These are phyloP conservation scores for Cacoxenus indagator DNA, from an alignment of 2,888 invertebrate genomes.

Conservation along the genomic window DNA sequence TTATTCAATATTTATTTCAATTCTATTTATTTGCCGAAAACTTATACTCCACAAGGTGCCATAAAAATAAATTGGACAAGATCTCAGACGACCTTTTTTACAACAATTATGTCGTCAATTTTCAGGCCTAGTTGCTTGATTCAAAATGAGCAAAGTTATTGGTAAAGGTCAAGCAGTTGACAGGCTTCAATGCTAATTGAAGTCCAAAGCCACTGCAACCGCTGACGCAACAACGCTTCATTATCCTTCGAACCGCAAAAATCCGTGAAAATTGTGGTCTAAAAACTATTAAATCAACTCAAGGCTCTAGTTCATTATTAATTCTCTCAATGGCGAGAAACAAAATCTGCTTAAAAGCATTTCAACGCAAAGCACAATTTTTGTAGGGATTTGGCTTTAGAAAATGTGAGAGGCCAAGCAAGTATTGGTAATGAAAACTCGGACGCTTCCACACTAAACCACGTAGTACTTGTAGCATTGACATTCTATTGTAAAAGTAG, in stretches of 20 bases:
- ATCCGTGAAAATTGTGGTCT: background rate
- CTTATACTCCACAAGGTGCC: background rate
- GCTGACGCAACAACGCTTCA: too few relatives aligned
- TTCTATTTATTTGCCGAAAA: background rate
- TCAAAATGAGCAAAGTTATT: background rate
- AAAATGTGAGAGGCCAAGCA: too few relatives aligned
- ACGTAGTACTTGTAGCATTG: too few relatives aligned
- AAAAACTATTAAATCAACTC: background rate
- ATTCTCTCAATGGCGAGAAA: too few relatives aligned
- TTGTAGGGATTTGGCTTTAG: background rate
- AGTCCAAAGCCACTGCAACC: background rate
- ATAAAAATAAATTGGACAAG: background rate
- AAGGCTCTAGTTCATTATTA: background rate
- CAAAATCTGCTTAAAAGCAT: slow-evolving; percentile 12
- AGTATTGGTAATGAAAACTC: too few relatives aligned
- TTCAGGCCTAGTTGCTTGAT: too few relatives aligned
- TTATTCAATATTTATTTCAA: background rate
- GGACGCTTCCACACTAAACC: too few relatives aligned
- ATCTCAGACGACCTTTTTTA: background rate
- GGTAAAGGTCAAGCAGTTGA: background rate
- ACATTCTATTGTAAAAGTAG: too few relatives aligned
- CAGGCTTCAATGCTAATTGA: background rate
- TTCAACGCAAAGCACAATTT: background rate
- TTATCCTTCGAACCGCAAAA: background rate
- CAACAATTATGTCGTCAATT: too few relatives aligned